These are phyloP conservation scores for Phaonia tiefii DNA, from an alignment of 2,888 invertebrate genomes.

Conservation along the genomic window DNA sequence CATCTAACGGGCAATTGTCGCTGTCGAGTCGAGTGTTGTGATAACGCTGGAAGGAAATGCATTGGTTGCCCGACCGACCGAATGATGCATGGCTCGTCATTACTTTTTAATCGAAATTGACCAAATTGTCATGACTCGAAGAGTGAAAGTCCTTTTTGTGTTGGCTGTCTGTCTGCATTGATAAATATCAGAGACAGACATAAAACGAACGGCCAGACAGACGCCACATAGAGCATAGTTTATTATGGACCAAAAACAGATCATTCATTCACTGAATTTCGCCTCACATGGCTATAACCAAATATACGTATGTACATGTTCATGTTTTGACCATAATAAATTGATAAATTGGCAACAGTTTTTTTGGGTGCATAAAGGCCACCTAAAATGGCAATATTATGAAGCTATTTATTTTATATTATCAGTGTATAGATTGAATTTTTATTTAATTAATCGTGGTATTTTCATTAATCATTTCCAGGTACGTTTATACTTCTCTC, in stretches of 20 bases:
- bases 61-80: constrained; percentile 45
- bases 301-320: constrained; percentile 15
- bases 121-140: constrained; percentile 60
- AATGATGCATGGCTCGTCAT: constrained; percentile 62
- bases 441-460: constrained; percentile 44
- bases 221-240: constrained; percentile 11
- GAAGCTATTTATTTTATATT: constrained; percentile 17
- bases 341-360: constrained; percentile 53
- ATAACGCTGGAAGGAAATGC: constrained; percentile 22
- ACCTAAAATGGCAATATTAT: constrained; percentile 36
- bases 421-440: constrained; percentile 38
- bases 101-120: constrained; percentile 63
- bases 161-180: constrained; percentile 6
- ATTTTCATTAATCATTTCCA: constrained; percentile 79
- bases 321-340: constrained; percentile 13
- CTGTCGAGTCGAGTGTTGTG: constrained; percentile 29
- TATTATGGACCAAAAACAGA: constrained; percentile 19
- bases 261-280: neutral
- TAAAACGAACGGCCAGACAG: neutral
- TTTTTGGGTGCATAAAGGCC: constrained; percentile 36
- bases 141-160: constrained; percentile 60
- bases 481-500: constrained; percentile 98
- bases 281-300: constrained; percentile 7
- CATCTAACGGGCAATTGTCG: constrained; percentile 59
- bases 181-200: constrained; percentile 44